Conservation (phyloP, 2,888 invertebrate genomes). For the Platycheirus albimanus region DNA sequence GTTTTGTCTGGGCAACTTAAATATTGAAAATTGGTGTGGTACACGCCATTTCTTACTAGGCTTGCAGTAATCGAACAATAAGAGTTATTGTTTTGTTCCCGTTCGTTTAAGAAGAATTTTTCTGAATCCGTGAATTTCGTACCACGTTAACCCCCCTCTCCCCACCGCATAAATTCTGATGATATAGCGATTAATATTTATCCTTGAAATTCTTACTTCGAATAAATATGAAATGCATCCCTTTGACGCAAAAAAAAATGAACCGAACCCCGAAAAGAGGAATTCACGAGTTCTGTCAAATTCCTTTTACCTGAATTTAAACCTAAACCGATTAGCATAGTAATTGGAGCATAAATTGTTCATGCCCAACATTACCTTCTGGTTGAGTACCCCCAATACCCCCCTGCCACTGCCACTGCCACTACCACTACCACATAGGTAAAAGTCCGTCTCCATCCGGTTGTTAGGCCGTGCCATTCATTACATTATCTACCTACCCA, state of each 20-base stretch:
- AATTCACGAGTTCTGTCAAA: constrained; percentile 20
- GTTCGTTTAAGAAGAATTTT: no score
- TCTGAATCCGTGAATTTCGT: no score
- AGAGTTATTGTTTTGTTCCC: no score
- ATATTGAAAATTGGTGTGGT: no score
- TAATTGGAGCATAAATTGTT: constrained; percentile 66
- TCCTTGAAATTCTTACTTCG: neutral
- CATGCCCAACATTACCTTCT: constrained; percentile 10
- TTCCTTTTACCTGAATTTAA: constrained; percentile 51
- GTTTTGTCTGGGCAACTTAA: no score
- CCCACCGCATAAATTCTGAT: no score
- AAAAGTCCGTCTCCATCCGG: neutral
- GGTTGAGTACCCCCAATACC: neutral
- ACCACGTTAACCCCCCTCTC: no score
- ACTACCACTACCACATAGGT: no score
- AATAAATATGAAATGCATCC: constrained; percentile 17
- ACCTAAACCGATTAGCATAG: constrained; percentile 65
- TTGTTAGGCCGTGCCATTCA: neutral
- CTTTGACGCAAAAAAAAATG: constrained; percentile 5
- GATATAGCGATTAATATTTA: neutral
- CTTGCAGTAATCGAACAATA: no score
- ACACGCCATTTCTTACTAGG: no score
- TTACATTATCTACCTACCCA: neutral
- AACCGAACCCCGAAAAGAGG: neutral
- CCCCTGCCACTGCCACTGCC: neutral